A percentile compares a stretch with the other conserved stretches of the same genome.
Conservation (phyloP, 2,113 vertebrate species). For the Hippolais icterina region DNA sequence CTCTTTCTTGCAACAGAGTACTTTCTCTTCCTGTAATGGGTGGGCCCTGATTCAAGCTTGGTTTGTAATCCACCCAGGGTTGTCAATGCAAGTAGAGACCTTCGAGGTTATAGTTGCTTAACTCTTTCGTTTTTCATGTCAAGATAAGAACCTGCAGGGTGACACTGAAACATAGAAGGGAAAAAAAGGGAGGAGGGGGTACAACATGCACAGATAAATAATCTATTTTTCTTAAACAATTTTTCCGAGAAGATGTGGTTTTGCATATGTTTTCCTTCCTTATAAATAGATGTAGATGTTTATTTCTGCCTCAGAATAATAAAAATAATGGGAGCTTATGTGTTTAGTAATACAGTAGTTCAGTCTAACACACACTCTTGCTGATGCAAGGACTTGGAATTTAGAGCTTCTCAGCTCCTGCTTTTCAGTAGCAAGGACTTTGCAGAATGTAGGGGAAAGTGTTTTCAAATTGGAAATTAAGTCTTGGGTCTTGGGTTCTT, state of each 20-base stretch:
- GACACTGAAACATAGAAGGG: neutral
- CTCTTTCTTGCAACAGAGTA: neutral
- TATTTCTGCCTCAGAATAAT: neutral
- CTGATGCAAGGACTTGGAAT: neutral
- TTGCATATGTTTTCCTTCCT: neutral
- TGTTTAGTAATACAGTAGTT: neutral
- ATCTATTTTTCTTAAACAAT: neutral
- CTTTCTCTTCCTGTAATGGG: neutral
- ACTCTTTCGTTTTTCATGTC: neutral
- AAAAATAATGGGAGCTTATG: neutral
- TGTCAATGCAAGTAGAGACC: neutral
- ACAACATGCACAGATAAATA: neutral
- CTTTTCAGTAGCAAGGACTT: neutral
- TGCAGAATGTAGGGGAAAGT: neutral
- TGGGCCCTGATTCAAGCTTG: neutral
- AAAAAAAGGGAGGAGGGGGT: neutral
- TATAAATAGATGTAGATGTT: neutral
- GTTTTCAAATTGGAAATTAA: neutral
- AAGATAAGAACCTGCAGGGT: neutral
- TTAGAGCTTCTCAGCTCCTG: neutral
- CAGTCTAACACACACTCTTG: neutral
- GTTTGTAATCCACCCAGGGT: neutral
- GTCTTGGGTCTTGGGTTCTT: neutral
- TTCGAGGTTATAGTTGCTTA: neutral
- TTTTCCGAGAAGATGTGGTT: neutral